phyloP scores from a whole-genome alignment of 2,113 vertebrate species.

The Tetraodon nigroviridis region DNA sequence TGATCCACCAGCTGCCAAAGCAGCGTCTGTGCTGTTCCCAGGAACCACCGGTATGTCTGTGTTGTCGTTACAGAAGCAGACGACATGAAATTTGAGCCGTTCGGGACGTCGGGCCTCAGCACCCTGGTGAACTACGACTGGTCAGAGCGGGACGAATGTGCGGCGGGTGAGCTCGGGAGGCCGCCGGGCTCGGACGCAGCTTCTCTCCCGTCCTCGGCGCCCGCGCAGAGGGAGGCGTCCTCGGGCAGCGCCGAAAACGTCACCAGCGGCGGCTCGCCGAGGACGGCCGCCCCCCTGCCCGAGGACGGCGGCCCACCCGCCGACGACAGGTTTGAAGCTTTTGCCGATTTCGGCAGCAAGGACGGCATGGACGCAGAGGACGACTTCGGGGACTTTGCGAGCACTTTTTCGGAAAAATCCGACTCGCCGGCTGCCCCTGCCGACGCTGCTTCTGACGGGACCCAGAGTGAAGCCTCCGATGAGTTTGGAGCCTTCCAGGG shows the following conservation, averaged over 20 bases:
- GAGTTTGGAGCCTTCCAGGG: constrained; percentile 93
- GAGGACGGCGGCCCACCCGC: constrained; percentile 68
- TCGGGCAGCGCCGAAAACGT: constrained; percentile 87
- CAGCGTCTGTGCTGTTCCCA: constrained; percentile 39
- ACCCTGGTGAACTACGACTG: constrained; percentile 84
- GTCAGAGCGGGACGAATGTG: constrained; percentile 83
- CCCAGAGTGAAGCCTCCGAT: constrained; percentile 71
- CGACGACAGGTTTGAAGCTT: constrained; percentile 74
- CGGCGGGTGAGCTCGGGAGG: constrained; percentile 72
- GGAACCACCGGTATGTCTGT: constrained; percentile 64
- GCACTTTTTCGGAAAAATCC: constrained; percentile 68
- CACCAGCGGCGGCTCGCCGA: constrained; percentile 76
- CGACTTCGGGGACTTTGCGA: constrained; percentile 83
- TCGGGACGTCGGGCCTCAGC: constrained; percentile 81
- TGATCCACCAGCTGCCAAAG: constrained; percentile 21
- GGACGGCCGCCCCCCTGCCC: constrained; percentile 77
- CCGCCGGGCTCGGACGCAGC: constrained; percentile 65
- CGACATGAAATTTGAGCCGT: constrained; percentile 87
- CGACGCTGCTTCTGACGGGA: constrained; percentile 41
- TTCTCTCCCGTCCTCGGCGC: constrained; percentile 59
- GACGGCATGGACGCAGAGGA: constrained; percentile 51
- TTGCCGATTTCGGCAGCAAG: constrained; percentile 71
- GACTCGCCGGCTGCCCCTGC: constrained; percentile 46
- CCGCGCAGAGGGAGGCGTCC: constrained; percentile 80
- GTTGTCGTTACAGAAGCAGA: constrained; percentile 88